phyloP scores from a whole-genome alignment of 2,113 vertebrate genomes.

The Ptilonorhynchus violaceus region DNA sequence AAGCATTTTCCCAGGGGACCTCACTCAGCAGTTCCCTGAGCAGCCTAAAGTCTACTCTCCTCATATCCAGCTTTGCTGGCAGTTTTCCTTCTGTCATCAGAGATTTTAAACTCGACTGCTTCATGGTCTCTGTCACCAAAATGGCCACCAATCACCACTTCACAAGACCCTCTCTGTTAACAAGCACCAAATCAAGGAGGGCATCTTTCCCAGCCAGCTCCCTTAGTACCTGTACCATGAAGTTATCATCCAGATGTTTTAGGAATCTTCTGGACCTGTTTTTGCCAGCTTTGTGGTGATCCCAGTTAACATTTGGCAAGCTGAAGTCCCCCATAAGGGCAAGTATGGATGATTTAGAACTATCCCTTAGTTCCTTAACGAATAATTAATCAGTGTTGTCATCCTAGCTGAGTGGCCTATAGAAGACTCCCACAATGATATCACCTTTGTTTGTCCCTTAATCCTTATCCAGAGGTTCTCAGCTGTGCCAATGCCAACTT shows the following conservation, averaged over 20 bases:
- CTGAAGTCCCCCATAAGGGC: background rate
- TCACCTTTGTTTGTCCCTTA: background rate
- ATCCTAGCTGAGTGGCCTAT: background rate
- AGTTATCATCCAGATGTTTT: background rate
- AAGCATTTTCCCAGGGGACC: fast-evolving
- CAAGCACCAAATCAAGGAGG: background rate
- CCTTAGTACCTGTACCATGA: background rate
- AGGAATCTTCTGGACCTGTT: background rate
- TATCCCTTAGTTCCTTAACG: background rate
- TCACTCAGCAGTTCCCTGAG: background rate
- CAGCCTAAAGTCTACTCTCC: background rate
- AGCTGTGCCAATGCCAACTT: background rate
- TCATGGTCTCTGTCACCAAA: background rate
- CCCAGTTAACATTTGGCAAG: background rate
- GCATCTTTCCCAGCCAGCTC: background rate
- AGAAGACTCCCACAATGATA: fast-evolving
- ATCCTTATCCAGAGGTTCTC: background rate
- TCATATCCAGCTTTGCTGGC: background rate
- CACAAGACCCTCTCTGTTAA: fast-evolving
- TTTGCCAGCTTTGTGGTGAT: background rate
- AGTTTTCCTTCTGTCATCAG: background rate
- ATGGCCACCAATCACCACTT: background rate
- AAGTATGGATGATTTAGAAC: background rate
- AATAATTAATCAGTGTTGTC: background rate
- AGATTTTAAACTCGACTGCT: background rate